Evolutionary conservation across 2,888 invertebrate genomes (phyloP).

Genomic region (Congeria kusceri): DNA sequence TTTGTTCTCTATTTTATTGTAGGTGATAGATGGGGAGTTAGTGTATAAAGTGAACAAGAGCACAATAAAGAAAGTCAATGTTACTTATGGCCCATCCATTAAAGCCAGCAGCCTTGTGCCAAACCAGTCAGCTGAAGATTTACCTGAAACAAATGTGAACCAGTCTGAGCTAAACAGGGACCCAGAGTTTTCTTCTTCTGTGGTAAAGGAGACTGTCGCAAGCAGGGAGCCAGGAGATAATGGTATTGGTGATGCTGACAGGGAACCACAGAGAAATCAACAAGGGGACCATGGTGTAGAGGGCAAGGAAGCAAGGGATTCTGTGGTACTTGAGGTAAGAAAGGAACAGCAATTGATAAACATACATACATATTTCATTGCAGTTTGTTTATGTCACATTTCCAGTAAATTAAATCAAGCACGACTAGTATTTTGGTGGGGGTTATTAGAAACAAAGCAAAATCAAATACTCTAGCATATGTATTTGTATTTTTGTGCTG

Average conservation of each 20-base stretch:
- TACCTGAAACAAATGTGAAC: conserved; percentile 3
- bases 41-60: conserved; percentile 75
- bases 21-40: conserved; percentile 78
- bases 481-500: too few species aligned
- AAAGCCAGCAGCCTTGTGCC: conserved; percentile 35
- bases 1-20: too few species aligned
- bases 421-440: too few species aligned
- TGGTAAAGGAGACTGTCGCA: not conserved
- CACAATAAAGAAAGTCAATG: conserved; percentile 71
- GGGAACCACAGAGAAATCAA: conserved; percentile 58
- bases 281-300: too few species aligned
- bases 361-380: too few species aligned
- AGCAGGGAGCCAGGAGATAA: conserved; percentile 3
- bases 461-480: too few species aligned
- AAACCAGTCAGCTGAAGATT: conserved; percentile 17
- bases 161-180: conserved; percentile 25
- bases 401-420: too few species aligned
- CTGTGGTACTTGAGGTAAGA: conserved; percentile 5
- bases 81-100: conserved; percentile 69
- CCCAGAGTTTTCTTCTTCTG: not conserved
- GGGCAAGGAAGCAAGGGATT: too few species aligned
- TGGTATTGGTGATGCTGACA: not conserved
- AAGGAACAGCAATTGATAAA: not conserved
- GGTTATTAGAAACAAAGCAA: too few species aligned
- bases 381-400: too few species aligned